Evolutionary conservation across 2,888 invertebrate species (phyloP).

Genomic region (Boloria euphrosyne): DNA sequence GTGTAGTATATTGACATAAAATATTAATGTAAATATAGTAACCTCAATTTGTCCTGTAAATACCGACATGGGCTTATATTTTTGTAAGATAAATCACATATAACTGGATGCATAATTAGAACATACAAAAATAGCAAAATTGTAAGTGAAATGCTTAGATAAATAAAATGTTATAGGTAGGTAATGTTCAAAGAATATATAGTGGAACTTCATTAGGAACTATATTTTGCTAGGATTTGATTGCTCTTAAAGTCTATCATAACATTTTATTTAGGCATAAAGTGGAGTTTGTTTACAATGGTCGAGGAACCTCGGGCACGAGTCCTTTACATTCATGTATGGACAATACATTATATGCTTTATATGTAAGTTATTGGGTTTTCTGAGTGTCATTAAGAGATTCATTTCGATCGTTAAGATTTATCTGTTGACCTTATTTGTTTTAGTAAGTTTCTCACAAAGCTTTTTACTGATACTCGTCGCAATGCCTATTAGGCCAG

Average conservation of each 20-base stretch:
- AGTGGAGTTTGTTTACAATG: no score
- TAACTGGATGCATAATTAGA: conserved; percentile 13
- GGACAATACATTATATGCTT: no score
- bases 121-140: conserved; percentile 10
- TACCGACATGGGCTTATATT: conserved; percentile 36
- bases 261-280: background rate
- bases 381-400: no score
- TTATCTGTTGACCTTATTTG: no score
- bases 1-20: conserved; percentile 24
- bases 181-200: conserved; percentile 12
- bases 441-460: no score
- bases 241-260: background rate
- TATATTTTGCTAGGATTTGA: background rate
- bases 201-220: conserved; percentile 1
- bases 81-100: conserved; percentile 33
- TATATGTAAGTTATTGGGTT: no score
- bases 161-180: conserved; percentile 13
- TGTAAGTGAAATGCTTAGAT: conserved; percentile 15
- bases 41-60: conserved; percentile 35
- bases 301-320: no score
- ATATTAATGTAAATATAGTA: conserved; percentile 36
- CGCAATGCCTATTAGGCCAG: no score
- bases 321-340: no score
- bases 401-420: no score
- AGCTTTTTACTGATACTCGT: no score